Evolutionary conservation across 1,140 invertebrate species (phyloP), one percentile per base, ranked within the genome.

Genomic region (Halictus rubicundus): DNA sequence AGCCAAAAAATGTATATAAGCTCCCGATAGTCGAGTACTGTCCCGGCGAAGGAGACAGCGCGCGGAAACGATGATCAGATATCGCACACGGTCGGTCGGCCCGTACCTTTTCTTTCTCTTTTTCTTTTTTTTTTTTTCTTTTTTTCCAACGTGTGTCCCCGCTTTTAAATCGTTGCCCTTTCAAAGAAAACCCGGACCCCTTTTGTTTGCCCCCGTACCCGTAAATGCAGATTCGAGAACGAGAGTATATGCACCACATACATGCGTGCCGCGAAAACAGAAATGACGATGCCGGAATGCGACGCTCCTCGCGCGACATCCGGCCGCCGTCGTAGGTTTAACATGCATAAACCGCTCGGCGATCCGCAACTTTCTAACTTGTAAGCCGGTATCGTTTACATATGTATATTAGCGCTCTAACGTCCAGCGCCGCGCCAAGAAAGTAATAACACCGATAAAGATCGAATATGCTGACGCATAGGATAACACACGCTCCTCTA

Each of bases 1-100:
- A 82, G 79, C 87, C 85, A 71, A 91, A 91, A 91, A 91, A 89
- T 89, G 83, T 82, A 83, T 71, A 75, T 82, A 86, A 84, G 85
- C 80, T 79, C 79, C 85, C 81, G 87, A 88, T 85, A 84, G 86
- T 79, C 59, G 75, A 83, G 71, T 79, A 74, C 71, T 61, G 70
- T 68, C 68, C 49, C 82, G 37, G 65, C 81, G 73, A 81, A 85
- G 64, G 82, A 84, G 78, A 84, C 82, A 81, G 68, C 82, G 84
- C 60, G 81, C 82, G 84, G 79, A 85, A 85, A 78, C 74, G 84
- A 84, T 81, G 69, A 81, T 84, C 84, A 84, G 84, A 85, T 85
- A 85, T 61, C 82, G 70, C 60, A 68, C 59, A 68, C 59, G 59
- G 68, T 65, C 65, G 78, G 68, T 60, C 65, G 78, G 66, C 72